Evolutionary conservation across 2,888 invertebrate genomes (phyloP).

Genomic region (Shargacucullia verbasci): DNA sequence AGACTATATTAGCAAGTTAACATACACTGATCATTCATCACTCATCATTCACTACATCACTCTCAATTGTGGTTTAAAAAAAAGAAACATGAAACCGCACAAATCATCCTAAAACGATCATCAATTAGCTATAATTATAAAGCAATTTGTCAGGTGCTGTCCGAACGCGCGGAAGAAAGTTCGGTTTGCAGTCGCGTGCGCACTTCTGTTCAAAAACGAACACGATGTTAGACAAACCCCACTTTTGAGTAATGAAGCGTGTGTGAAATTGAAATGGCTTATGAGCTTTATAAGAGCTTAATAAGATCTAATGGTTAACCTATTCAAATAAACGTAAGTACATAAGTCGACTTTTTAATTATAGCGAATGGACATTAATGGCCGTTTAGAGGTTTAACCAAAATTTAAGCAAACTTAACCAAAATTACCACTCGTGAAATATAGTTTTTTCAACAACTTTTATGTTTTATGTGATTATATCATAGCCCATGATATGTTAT

Average conservation of each 20-base stretch:
- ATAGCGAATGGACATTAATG: conserved; percentile 25
- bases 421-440: no score
- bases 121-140: conserved; percentile 79
- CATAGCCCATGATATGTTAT: no score
- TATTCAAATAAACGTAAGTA: conserved; percentile 48
- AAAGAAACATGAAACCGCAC: conserved; percentile 56
- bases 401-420: conserved; percentile 17
- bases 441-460: not conserved
- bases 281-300: conserved; percentile 41
- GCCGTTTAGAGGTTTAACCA: conserved; percentile 15
- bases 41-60: no score
- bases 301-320: conserved; percentile 30
- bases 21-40: conserved; percentile 40
- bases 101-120: conserved; percentile 67
- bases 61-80: conserved; percentile 33
- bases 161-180: conserved; percentile 69
- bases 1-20: conserved; percentile 30
- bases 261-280: conserved; percentile 75
- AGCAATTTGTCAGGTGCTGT: conserved; percentile 75
- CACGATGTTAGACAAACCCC: conserved; percentile 58
- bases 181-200: conserved; percentile 68
- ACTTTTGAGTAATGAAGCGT: conserved; percentile 73
- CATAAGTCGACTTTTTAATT: conserved; percentile 47
- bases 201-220: conserved; percentile 62
- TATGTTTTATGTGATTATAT: not conserved